Conservation (phyloP, 1,140 invertebrate genomes). For the Venustaconcha ellipsiformis region DNA sequence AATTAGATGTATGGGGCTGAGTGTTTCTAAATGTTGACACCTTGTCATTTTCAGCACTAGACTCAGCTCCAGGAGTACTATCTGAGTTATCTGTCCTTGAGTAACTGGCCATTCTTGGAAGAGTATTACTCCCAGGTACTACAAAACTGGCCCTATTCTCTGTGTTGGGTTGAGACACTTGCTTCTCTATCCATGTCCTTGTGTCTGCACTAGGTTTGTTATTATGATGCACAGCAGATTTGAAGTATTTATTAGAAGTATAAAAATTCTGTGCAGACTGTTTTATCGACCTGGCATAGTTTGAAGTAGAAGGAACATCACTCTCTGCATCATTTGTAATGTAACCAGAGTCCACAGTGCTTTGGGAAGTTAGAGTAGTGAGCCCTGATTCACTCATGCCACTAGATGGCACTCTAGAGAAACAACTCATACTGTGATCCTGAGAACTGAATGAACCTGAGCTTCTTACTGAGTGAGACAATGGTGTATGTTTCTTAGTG, state of each 20-base stretch:
- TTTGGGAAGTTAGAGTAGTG: slow-evolving; percentile 30
- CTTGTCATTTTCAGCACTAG: no score
- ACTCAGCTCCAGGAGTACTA: no score
- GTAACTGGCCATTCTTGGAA: no score
- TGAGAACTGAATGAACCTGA: slow-evolving; percentile 23
- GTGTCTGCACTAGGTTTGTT: slow-evolving; percentile 2
- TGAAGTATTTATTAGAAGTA: slow-evolving; percentile 15
- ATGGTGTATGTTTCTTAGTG: no score
- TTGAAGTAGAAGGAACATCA: slow-evolving; percentile 27
- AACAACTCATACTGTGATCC: slow-evolving; percentile 7
- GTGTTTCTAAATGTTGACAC: no score
- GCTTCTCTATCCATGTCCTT: slow-evolving; percentile 7
- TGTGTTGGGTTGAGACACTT: no score
- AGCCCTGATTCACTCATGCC: slow-evolving; percentile 30
- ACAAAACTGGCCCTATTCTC: no score
- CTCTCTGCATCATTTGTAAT: slow-evolving; percentile 28
- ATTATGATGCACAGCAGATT: slow-evolving; percentile 3
- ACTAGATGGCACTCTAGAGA: slow-evolving; percentile 4
- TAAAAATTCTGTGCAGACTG: slow-evolving; percentile 29
- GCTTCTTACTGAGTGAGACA: slow-evolving; percentile 1
- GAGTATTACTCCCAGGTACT: no score
- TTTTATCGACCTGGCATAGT: slow-evolving; percentile 26
- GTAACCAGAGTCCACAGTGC: slow-evolving; percentile 31
- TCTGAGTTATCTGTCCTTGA: no score
- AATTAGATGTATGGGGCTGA: no score